Conservation (phyloP, 2,888 invertebrate species). For the Xanthia icteritia region DNA sequence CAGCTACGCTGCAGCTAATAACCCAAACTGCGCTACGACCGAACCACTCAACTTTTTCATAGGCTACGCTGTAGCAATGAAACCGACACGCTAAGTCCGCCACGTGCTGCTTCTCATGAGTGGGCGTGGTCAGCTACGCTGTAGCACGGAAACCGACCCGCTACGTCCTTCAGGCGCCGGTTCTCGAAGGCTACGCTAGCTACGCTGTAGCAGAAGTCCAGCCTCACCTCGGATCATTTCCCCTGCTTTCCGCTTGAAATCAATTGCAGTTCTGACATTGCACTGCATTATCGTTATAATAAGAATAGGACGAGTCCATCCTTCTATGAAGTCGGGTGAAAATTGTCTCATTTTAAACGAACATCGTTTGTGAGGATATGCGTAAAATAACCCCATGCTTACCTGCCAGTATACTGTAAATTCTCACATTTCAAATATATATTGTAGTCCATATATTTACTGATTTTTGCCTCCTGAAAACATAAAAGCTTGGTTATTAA, state of each 20-base stretch:
- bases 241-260: neutral
- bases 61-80: neutral
- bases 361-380: neutral
- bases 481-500: neutral
- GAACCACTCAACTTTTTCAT: neutral
- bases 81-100: neutral
- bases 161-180: neutral
- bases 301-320: neutral
- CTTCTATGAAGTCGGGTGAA: neutral
- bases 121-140: neutral
- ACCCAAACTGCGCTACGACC: neutral
- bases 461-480: constrained; percentile 87
- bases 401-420: constrained; percentile 96
- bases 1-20: neutral
- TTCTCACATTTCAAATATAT: constrained; percentile 96
- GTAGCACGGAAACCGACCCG: neutral
- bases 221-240: neutral
- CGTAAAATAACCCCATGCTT: constrained; percentile 49
- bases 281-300: neutral
- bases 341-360: neutral
- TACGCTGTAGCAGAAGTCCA: neutral
- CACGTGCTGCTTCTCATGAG: no score
- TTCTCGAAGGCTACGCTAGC: neutral
- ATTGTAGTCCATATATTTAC: constrained; percentile 91
- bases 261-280: neutral